Conservation (phyloP, 1,140 invertebrate species). For the Eulimnadia texana region DNA sequence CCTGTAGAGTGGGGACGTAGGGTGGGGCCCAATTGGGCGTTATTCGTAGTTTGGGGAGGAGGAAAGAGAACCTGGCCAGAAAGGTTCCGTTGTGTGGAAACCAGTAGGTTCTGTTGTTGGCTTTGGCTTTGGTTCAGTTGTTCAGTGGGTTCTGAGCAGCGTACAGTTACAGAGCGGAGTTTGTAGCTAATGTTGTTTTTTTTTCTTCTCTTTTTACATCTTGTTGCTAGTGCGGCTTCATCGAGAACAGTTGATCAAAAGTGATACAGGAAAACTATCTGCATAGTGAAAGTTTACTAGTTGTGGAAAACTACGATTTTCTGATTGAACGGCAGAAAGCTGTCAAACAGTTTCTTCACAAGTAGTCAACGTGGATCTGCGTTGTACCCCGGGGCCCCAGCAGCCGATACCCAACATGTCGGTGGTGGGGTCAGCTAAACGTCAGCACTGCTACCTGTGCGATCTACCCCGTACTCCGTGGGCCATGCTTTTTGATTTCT, state of each 20-base stretch:
- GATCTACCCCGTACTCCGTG: constrained; percentile 94
- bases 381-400: neutral
- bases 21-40: neutral
- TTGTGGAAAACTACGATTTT: no score
- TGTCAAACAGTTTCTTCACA: no score
- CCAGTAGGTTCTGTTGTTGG: neutral
- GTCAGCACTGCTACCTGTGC: constrained; percentile 97
- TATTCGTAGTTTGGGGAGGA: neutral
- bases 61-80: neutral
- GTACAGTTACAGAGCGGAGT: neutral
- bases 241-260: no score
- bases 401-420: neutral
- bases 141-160: neutral
- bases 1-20: no score
- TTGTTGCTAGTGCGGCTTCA: neutral
- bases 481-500: constrained; percentile 98
- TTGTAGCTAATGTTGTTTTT: neutral
- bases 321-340: no score
- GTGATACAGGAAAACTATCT: no score
- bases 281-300: no score
- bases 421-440: constrained; percentile 47
- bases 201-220: neutral
- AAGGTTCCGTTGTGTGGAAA: neutral
- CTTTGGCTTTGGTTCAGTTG: neutral
- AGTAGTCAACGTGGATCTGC: neutral